Percentiles rank a stretch among this genome's conserved stretches.
phyloP scores from a whole-genome alignment of 2,797 vertebrate species.

The Mionectes olivaceus region DNA sequence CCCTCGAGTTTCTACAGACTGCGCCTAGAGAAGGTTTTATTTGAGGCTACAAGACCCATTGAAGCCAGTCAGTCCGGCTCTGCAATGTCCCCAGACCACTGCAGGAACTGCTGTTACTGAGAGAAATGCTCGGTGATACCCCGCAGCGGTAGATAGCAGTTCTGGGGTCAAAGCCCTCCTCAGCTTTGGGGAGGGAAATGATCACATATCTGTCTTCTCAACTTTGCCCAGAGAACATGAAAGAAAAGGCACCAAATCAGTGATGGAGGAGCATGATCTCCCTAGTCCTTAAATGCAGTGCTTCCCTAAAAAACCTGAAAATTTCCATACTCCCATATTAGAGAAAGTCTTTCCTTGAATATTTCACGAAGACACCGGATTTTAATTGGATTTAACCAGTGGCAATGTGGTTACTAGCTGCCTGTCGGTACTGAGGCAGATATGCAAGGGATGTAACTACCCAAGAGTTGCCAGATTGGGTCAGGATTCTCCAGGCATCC shows the following conservation, averaged over 20 bases:
- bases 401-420: background rate
- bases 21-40: background rate
- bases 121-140: background rate
- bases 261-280: background rate
- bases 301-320: background rate
- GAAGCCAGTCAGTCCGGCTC: background rate
- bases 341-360: background rate
- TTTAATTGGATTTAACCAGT: background rate
- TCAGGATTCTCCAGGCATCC: background rate
- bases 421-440: background rate
- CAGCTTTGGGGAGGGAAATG: background rate
- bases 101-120: background rate
- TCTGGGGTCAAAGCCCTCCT: background rate
- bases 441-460: background rate
- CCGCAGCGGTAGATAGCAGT: background rate
- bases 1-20: background rate
- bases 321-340: background rate
- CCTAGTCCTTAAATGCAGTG: background rate
- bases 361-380: background rate
- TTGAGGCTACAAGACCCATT: background rate
- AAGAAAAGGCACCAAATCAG: background rate
- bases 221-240: background rate
- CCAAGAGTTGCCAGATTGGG: background rate
- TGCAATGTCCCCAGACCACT: background rate
- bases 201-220: rapidly evolving